Conservation (phyloP, 1,140 invertebrate species). For the Acromyrmex charruanus region DNA sequence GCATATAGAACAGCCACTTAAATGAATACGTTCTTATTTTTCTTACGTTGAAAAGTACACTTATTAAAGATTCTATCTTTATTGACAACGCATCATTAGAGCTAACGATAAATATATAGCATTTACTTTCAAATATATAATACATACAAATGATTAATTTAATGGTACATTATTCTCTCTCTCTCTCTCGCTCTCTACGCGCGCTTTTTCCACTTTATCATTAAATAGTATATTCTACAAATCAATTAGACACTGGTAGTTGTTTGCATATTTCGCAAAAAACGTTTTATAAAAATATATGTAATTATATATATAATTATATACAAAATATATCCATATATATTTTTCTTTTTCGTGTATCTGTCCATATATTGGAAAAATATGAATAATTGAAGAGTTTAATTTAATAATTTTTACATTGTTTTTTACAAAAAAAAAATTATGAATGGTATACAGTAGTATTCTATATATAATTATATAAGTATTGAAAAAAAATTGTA, state of each 20-base stretch:
- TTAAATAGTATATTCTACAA: slow-evolving; percentile 22
- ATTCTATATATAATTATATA: too few species aligned
- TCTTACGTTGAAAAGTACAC: slow-evolving; percentile 23
- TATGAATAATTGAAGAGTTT: too few species aligned
- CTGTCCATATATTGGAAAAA: too few species aligned
- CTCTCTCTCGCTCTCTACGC: neutral
- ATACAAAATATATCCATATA: too few species aligned
- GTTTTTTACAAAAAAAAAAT: too few species aligned
- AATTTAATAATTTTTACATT: too few species aligned
- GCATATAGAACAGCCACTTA: slow-evolving; percentile 42
- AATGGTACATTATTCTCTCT: slow-evolving; percentile 46
- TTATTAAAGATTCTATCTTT: slow-evolving; percentile 43
- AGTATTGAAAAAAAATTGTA: too few species aligned
- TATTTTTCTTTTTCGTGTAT: too few species aligned
- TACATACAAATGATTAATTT: slow-evolving; percentile 79
- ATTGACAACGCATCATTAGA: slow-evolving; percentile 38
- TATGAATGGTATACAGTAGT: too few species aligned
- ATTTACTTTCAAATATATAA: slow-evolving; percentile 81
- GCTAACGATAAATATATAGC: slow-evolving; percentile 67
- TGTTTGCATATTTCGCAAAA: neutral
- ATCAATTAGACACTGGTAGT: slow-evolving; percentile 22
- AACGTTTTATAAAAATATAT: too few species aligned
- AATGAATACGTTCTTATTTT: neutral
- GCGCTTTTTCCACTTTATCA: neutral
- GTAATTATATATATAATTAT: too few species aligned